phyloP scores from a whole-genome alignment of 2,797 vertebrate genomes.

The Todus mexicanus region DNA sequence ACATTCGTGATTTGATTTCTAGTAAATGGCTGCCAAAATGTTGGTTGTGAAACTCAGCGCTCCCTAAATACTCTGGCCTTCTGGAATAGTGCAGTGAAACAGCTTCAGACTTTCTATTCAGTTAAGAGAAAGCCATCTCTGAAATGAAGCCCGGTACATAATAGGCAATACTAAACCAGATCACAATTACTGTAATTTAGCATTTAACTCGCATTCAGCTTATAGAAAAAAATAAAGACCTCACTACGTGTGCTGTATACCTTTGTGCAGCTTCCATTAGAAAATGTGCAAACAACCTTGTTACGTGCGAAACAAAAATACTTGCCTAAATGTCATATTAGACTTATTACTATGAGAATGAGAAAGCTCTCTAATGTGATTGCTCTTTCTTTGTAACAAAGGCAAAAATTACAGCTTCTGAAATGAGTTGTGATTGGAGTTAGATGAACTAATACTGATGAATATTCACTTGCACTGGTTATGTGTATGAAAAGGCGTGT shows the following conservation, averaged over 20 bases:
- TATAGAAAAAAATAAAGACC: slow-evolving; percentile 21
- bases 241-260: slow-evolving; percentile 4
- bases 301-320: slow-evolving; percentile 49
- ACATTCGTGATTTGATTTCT: background rate
- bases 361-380: slow-evolving; percentile 61
- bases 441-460: slow-evolving; percentile 54
- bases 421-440: slow-evolving; percentile 61
- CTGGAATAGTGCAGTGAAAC: background rate
- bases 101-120: slow-evolving; percentile 43
- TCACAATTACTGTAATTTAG: slow-evolving; percentile 72
- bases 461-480: slow-evolving; percentile 50
- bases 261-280: slow-evolving; percentile 48
- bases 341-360: slow-evolving; percentile 61
- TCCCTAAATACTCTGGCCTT: background rate
- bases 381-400: slow-evolving; percentile 71
- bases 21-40: background rate
- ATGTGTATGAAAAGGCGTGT: background rate
- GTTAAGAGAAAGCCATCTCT: slow-evolving; percentile 23
- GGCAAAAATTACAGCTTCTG: slow-evolving; percentile 57
- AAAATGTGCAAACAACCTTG: slow-evolving; percentile 65
- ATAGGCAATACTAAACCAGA: slow-evolving; percentile 56
- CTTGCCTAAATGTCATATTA: slow-evolving; percentile 57
- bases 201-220: slow-evolving; percentile 70
- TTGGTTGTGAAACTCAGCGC: background rate
- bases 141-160: slow-evolving; percentile 33